Evolutionary conservation across 2,888 invertebrate species (phyloP), one percentile per base, ranked within the genome.

Genomic region (Venusia cambrica): DNA sequence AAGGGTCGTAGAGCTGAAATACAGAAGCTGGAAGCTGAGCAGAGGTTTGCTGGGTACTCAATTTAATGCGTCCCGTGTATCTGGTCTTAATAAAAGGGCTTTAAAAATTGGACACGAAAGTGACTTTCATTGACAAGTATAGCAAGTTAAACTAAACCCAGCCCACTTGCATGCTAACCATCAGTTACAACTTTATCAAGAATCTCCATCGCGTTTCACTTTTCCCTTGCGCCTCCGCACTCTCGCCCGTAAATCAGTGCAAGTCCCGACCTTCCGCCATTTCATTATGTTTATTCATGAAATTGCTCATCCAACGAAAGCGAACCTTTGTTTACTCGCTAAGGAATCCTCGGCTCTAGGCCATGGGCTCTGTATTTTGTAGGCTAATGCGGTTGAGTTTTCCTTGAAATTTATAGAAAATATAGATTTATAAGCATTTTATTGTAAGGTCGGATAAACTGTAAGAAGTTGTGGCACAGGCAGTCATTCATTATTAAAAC

Each of bases 281-380:
- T 66, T 66, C 69, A 71, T 74, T 73, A 81, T 84, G 83, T 84
- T 83, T 85, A 85, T 85, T 85, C 85, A 85, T 84, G 84, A 75
- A 73, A 80, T 76, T 74, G 78, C 75, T 73, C 77, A 72, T 74
- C 76, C 69, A 71, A 63, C 61, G 81, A 79, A 77, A 83, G 79
- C 69, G 80, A 80, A 75, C 75, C 76, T 80, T 75, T 79, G 76
- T 79, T 78, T 76, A 72, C 69, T 57, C 43, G 40, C 47, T 40
- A 39, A 54, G 49, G 34, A 40, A 28, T 42, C 31, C 41, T 48
- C 38, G 40, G 33, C 43, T 46, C 45, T 45, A 27, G 38, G 44
- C 28, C 31, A 32, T 28, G 38, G n/a, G 37, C 26, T 45, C 33
- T 26, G 13, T 14, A 10, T 14, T 27, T 27, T 37, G 21, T 24